phyloP scores from a whole-genome alignment of 1,140 invertebrate species.

The Trachymyrmex septentrionalis region DNA sequence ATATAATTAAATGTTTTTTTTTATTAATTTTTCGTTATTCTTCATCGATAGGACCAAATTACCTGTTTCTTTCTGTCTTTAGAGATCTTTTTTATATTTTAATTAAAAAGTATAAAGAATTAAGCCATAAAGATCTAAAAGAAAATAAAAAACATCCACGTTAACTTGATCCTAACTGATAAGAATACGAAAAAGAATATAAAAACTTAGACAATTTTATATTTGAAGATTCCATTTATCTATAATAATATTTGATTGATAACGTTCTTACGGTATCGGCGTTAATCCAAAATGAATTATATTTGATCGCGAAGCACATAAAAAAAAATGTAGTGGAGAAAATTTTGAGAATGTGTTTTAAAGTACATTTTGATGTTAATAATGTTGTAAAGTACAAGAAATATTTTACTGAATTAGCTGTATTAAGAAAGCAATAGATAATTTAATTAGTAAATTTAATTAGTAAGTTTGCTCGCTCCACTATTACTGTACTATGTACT shows the following conservation, averaged over 20 bases:
- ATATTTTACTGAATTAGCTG: background rate
- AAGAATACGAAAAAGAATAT: too few species aligned
- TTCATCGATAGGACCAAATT: background rate
- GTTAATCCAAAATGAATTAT: constrained; percentile 40
- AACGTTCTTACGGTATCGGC: constrained; percentile 8
- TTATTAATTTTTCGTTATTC: background rate
- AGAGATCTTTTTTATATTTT: background rate
- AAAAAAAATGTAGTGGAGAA: background rate
- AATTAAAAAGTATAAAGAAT: background rate
- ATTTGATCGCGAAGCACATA: background rate
- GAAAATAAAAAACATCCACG: background rate
- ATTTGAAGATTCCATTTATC: background rate
- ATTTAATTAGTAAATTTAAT: background rate
- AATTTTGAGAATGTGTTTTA: background rate
- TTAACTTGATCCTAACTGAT: background rate
- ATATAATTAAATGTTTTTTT: too few species aligned
- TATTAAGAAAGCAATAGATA: background rate
- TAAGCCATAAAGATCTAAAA: background rate
- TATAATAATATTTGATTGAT: background rate
- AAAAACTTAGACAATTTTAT: background rate
- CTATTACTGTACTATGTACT: background rate
- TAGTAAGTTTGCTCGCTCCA: background rate
- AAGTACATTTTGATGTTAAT: constrained; percentile 3
- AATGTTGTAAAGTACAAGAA: constrained; percentile 4
- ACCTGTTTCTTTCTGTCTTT: background rate